Evolutionary conservation across 2,888 invertebrate genomes (phyloP), one percentile per base, ranked within the genome.

Genomic region (Lepidonotus clava): DNA sequence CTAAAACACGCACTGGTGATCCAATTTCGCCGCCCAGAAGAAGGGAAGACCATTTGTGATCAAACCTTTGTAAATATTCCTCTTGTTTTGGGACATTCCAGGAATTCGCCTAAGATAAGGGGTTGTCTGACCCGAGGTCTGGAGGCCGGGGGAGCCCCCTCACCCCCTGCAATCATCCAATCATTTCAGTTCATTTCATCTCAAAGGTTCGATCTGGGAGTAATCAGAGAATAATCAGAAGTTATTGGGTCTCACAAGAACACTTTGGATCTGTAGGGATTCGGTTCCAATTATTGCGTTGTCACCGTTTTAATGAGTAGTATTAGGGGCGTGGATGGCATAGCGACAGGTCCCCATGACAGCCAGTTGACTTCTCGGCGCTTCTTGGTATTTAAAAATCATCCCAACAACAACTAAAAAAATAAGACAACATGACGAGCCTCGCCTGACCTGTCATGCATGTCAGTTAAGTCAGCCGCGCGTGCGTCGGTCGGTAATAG

Each of bases 191-290:
- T 41, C 40, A 38, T 76, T 41, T 41, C 41, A 41, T 41, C 41
- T 41, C 40, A 76, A 76, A 40, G 41, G 76, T 76, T 5, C 76
- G 76, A 41, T 28, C 21, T n/a, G 41, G n/a, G 24, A 76, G 76
- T 76, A 76, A 76, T 76, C 76, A 76, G 38, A 34, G 76, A 76
- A 76, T 76, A 76, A 76, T 76, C 40, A 76, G 38, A 38, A 76
- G 41, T 76, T 66, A 66, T 66, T 66, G 32, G 66, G 66, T 66
- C 66, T 66, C 66, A 32, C 28, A 66, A 66, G 66, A 66, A 66
- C 28, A 24, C 66, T 28, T 1, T 28, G 32, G 8, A 18, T 66
- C 66, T 66, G 32, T 66, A 32, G 66, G 66, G 66, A 66, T 66
- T 66, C 66, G 28, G 28, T 66, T 66, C 66, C 66, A 66, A 66